These are phyloP conservation scores for Zeugodacus cucurbitae DNA, from an alignment of 1,140 invertebrate species.

Conservation along the genomic window DNA sequence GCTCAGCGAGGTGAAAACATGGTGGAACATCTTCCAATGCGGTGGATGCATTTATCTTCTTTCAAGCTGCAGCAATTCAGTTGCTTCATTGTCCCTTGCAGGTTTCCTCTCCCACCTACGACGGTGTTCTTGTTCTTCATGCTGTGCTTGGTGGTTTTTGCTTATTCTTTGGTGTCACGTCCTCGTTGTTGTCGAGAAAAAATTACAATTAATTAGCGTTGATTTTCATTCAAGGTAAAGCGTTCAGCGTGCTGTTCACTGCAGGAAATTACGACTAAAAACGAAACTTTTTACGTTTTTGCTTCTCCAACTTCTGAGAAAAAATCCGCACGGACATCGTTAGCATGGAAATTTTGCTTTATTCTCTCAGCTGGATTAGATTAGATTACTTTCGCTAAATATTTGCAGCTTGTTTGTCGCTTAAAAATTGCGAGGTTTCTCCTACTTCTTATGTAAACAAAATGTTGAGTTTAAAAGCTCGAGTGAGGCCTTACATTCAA, in stretches of 20 bases:
- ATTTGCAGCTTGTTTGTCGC: no score
- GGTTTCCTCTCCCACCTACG: neutral
- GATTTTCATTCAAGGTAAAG: constrained; percentile 33
- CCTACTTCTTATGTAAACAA: no score
- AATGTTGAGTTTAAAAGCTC: no score
- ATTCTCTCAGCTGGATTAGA: neutral
- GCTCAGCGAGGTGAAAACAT: no score
- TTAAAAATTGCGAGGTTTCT: no score
- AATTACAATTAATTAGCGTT: constrained; percentile 37
- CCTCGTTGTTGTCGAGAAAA: constrained; percentile 14
- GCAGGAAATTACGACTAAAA: neutral
- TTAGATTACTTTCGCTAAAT: neutral
- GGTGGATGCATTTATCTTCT: constrained; percentile 34
- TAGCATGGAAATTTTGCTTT: neutral
- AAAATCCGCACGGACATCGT: no score
- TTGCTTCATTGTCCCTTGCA: neutral
- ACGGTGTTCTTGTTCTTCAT: neutral
- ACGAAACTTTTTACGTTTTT: no score
- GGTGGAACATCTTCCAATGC: neutral
- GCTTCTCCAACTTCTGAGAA: neutral
- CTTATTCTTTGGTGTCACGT: constrained; percentile 9
- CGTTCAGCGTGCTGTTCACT: neutral
- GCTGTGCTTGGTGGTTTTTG: no score
- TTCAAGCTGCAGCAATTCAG: constrained; percentile 25
- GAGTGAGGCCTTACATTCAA: no score